A percentile compares a stretch with the other conserved stretches of the same genome.
phyloP scores from a whole-genome alignment of 2,888 invertebrate genomes.

The Callyntrura sp. region DNA sequence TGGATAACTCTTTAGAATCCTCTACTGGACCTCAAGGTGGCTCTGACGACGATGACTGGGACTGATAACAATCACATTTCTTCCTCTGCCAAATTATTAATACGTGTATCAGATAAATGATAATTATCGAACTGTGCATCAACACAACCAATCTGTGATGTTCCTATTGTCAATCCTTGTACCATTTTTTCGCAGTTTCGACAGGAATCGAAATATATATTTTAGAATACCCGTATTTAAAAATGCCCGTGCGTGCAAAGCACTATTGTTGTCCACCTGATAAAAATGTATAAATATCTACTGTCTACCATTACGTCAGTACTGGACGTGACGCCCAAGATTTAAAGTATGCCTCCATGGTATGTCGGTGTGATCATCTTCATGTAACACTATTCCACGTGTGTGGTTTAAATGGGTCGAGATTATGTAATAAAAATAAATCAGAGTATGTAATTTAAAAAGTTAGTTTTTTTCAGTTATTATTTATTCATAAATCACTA shows the following conservation, averaged over 20 bases:
- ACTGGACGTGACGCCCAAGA: no score
- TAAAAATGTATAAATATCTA: no score
- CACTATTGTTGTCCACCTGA: not conserved
- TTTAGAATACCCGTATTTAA: constrained; percentile 1
- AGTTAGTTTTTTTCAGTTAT: not conserved
- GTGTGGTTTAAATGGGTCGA: no score
- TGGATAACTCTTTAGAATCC: constrained; percentile 79
- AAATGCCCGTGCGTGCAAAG: not conserved
- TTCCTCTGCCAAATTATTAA: constrained; percentile 30
- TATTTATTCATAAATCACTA: not conserved
- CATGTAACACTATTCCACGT: no score
- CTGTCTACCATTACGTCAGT: no score
- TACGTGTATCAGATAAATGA: not conserved
- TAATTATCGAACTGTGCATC: not conserved
- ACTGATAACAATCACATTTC: constrained; percentile 52
- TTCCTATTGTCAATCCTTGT: constrained; percentile 53
- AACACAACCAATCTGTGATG: constrained; percentile 57
- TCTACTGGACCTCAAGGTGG: constrained; percentile 54
- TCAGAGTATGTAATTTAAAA: not conserved
- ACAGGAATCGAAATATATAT: constrained; percentile 40
- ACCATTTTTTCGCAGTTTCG: constrained; percentile 19
- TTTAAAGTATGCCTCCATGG: no score
- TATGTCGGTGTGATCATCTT: no score
- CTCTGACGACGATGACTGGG: constrained; percentile 82
- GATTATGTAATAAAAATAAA: not conserved